These are phyloP conservation scores for Trematomus bernacchii DNA, from an alignment of 2,797 vertebrate genomes.

Conservation along the genomic window DNA sequence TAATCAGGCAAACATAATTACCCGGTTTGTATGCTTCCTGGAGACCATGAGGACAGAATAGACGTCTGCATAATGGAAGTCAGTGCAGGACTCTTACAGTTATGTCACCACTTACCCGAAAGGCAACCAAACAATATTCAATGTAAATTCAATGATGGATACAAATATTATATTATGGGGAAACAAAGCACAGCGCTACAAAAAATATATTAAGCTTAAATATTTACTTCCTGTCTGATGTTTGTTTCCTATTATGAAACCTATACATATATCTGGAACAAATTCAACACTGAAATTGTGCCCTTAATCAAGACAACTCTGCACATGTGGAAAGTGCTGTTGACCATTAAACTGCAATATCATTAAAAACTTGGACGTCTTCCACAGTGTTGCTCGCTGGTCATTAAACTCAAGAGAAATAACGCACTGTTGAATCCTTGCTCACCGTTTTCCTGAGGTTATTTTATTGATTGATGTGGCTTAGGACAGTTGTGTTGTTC, in stretches of 20 bases:
- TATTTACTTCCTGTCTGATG: neutral
- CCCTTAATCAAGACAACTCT: conserved; percentile 20
- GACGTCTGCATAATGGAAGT: conserved; percentile 52
- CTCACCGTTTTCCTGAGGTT: conserved; percentile 39
- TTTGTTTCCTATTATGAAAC: neutral
- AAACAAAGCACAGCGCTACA: neutral
- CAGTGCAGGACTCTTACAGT: conserved; percentile 29
- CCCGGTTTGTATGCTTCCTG: conserved; percentile 69
- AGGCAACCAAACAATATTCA: conserved; percentile 32
- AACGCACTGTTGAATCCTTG: conserved; percentile 45
- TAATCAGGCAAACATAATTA: conserved; percentile 79
- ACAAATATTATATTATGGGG: conserved; percentile 19
- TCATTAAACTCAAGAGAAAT: conserved; percentile 54
- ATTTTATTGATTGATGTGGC: conserved; percentile 57
- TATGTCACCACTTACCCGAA: conserved; percentile 34
- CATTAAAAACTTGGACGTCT: conserved; percentile 52
- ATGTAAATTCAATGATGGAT: conserved; percentile 25
- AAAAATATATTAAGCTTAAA: neutral
- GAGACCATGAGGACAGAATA: conserved; percentile 59
- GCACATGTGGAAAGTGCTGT: conserved; percentile 17
- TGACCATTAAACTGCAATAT: conserved; percentile 35
- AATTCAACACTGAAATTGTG: neutral
- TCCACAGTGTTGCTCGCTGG: conserved; percentile 41
- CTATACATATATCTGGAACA: neutral
- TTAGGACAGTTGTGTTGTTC: conserved; percentile 47